Conservation (phyloP, 2,888 invertebrate species). For the Phaonia tiefii region DNA sequence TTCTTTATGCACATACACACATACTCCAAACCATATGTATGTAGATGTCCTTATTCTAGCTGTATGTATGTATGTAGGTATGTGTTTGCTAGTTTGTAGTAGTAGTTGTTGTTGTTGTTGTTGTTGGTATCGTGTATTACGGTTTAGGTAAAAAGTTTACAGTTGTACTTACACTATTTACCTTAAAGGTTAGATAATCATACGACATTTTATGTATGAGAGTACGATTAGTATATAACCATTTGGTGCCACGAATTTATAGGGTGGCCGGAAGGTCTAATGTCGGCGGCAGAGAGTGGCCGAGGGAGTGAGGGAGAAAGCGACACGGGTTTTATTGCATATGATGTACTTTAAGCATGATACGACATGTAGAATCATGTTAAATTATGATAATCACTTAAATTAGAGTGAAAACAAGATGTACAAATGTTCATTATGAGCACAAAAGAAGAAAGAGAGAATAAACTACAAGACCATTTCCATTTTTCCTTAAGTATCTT, state of each 20-base stretch:
- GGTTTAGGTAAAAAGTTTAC: slow-evolving; percentile 47
- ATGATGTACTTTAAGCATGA: slow-evolving; percentile 19
- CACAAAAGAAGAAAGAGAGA: neutral
- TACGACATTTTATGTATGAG: slow-evolving; percentile 36
- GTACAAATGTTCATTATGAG: slow-evolving; percentile 52
- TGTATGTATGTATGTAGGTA: neutral
- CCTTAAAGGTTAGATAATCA: slow-evolving; percentile 62
- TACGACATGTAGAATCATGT: slow-evolving; percentile 58
- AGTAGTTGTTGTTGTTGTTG: slow-evolving; percentile 5
- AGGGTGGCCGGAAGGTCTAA: too few species aligned
- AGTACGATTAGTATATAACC: neutral
- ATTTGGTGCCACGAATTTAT: too few species aligned
- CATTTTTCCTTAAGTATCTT: slow-evolving; percentile 54
- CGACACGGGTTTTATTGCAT: slow-evolving; percentile 33
- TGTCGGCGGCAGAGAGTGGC: too few species aligned
- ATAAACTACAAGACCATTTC: slow-evolving; percentile 14
- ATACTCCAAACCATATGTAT: too few species aligned
- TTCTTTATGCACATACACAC: too few species aligned
- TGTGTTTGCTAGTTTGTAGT: neutral
- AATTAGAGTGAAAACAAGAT: slow-evolving; percentile 68
- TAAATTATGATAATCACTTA: slow-evolving; percentile 69
- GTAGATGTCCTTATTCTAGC: neutral
- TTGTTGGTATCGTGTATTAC: neutral
- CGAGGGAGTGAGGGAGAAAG: too few species aligned
- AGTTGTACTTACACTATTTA: slow-evolving; percentile 60